A percentile compares a stretch with the other conserved stretches of the same genome.
Conservation (phyloP, 2,888 invertebrate species). For the Alviniconcha strummeri region DNA sequence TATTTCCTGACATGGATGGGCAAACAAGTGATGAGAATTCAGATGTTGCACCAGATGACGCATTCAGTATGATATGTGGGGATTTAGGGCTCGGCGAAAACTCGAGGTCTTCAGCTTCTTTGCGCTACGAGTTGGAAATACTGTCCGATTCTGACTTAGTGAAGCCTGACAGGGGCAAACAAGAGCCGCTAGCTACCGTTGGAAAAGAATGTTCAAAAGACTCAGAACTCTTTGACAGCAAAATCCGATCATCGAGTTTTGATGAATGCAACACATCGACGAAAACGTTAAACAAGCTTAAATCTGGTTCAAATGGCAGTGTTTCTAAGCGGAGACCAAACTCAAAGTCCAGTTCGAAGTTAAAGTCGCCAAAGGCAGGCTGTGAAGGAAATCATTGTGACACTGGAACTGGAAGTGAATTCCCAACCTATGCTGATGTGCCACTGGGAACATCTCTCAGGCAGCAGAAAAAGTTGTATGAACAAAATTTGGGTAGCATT, state of each 20-base stretch:
- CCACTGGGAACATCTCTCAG: conserved; percentile 61
- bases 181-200: background rate
- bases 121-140: conserved; percentile 32
- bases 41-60: conserved; percentile 41
- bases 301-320: background rate
- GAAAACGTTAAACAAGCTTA: background rate
- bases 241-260: conserved; percentile 12
- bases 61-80: conserved; percentile 47
- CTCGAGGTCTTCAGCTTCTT: conserved; percentile 51
- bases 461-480: conserved; percentile 61
- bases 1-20: conserved; percentile 32
- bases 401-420: conserved; percentile 27
- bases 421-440: conserved; percentile 59
- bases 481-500: conserved; percentile 45
- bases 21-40: conserved; percentile 27
- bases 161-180: background rate
- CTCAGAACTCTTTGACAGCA: background rate
- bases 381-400: background rate
- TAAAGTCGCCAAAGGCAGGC: background rate
- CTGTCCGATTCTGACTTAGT: background rate
- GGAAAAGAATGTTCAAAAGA: background rate
- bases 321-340: conserved; percentile 10
- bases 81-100: conserved; percentile 61
- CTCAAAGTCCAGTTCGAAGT: conserved; percentile 9
- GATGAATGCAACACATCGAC: background rate